Evolutionary conservation across 2,113 vertebrate genomes (phyloP), one percentile per base, ranked within the genome.

Genomic region (Ornithorhynchus anatinus): DNA sequence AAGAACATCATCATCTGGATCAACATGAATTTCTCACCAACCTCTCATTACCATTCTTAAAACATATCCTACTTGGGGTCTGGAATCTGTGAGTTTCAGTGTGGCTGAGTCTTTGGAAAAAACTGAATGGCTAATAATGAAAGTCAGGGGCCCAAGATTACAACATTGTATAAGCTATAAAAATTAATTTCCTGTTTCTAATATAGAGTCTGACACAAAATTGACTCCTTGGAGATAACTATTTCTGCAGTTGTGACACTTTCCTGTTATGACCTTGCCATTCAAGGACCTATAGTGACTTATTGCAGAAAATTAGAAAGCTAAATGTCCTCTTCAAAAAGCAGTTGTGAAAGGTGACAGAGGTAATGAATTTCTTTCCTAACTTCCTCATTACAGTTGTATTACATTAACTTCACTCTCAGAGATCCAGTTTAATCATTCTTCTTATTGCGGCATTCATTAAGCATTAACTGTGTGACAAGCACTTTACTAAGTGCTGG

Each of bases 231-330:
- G 0, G 0, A 59, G 75, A 66, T 60, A 81, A 37, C 32, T 65
- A 13, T 43, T 20, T 40, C 57, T 73, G 42, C 40, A 8, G 68
- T 79, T 77, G 32, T 83, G 77, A 38, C 6, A 54, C 56, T 53
- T 85, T 79, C 78, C 82, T 79, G 69, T 79, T 63, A 77, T 71
- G 72, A 81, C 45, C 36, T 53, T 62, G 59, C 80, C 72, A 60
- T 79, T 72, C 65, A 47, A 71, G 68, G 77, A 69, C 53, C 76
- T 74, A 59, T 59, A 66, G 62, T 74, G 68, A 65, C 20, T 0
- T 23, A 13, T 35, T 61, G 51, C 66, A 66, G 72, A 45, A 83
- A 77, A 69, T 60, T 32, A 67, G 0, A 3, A 70, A 61, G n/a
- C 20, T 44, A 44, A 16, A 10, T 48, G 48, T 48, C 67, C 43